These are phyloP conservation scores for Condylura cristata DNA, from an alignment of 2,113 vertebrate species.

Conservation along the genomic window DNA sequence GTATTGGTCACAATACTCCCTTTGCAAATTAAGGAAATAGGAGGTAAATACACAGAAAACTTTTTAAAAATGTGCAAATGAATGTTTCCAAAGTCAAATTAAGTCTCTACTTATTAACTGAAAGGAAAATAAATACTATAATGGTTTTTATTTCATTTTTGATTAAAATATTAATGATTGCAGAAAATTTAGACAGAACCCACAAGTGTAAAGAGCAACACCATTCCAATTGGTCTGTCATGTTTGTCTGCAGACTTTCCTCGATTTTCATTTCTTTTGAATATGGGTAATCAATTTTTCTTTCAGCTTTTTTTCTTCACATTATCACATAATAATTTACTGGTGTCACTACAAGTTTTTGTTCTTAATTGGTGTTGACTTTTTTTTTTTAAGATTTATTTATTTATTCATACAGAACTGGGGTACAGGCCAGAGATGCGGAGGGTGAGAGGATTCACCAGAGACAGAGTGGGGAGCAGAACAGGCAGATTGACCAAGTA, in stretches of 20 bases:
- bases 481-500: too few relatives aligned
- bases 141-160: not conserved
- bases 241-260: not conserved
- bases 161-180: not conserved
- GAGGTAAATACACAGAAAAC: not conserved
- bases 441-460: too few relatives aligned
- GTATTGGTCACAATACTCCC: not conserved
- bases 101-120: not conserved
- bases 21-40: not conserved
- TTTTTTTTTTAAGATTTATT: too few relatives aligned
- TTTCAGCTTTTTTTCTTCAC: not conserved
- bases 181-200: not conserved
- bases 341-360: not conserved
- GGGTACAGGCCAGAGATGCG: too few relatives aligned
- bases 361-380: not conserved
- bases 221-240: not conserved
- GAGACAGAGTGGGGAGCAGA: too few relatives aligned
- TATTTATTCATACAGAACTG: too few relatives aligned
- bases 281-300: not conserved
- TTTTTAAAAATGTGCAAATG: not conserved
- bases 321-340: not conserved
- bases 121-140: not conserved
- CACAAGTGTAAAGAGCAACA: not conserved
- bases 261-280: not conserved
- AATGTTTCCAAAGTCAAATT: not conserved